Conservation (phyloP, 2,113 vertebrate species). For the Typhlomys cinereus region DNA sequence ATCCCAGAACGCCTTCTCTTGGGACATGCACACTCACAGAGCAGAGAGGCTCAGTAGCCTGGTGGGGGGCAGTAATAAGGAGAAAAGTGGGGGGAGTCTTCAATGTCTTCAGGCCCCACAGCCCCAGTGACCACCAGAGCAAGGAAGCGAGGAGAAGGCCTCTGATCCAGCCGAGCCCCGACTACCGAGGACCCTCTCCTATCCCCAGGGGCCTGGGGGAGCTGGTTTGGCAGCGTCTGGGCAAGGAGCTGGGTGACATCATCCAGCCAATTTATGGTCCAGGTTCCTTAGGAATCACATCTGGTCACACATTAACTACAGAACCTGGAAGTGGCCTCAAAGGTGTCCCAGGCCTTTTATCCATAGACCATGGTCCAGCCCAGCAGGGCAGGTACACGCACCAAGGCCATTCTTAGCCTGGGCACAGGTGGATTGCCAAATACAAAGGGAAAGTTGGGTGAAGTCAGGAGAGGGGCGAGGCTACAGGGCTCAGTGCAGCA, state of each 20-base stretch:
- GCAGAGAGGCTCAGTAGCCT: background rate
- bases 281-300: constrained; percentile 3
- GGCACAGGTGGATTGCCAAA: background rate
- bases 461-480: background rate
- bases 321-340: background rate
- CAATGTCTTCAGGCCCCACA: background rate
- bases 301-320: constrained; percentile 18
- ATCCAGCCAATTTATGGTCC: background rate
- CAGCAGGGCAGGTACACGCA: background rate
- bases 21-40: background rate
- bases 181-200: background rate
- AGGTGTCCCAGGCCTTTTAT: background rate
- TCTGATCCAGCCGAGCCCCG: background rate
- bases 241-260: constrained; percentile 33
- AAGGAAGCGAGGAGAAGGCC: background rate
- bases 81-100: background rate
- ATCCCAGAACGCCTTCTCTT: too few species aligned
- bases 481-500: background rate
- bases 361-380: background rate
- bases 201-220: background rate
- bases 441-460: background rate
- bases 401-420: too few species aligned
- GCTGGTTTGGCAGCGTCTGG: background rate
- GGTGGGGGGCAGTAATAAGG: background rate
- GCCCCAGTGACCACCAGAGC: background rate